Percentiles rank a stretch among this genome's conserved stretches.
Conservation (phyloP, 2,113 vertebrate genomes). For the Grus americana region DNA sequence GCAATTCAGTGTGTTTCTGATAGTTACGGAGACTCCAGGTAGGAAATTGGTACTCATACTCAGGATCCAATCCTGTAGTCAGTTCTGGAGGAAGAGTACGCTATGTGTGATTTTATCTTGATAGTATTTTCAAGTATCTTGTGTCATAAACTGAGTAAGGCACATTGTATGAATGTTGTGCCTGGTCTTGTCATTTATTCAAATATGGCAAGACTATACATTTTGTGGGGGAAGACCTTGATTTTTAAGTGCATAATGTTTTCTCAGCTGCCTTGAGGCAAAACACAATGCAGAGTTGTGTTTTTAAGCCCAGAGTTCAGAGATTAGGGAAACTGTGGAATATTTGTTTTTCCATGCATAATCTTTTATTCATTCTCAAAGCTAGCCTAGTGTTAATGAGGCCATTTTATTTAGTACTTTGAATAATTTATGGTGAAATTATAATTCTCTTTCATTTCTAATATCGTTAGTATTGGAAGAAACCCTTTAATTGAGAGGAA, state of each 20-base stretch:
- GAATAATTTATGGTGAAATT: constrained; percentile 22
- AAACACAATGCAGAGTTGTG: neutral
- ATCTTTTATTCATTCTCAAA: constrained; percentile 1
- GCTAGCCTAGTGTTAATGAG: constrained; percentile 10
- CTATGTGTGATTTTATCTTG: neutral
- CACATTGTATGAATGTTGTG: neutral
- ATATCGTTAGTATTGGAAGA: neutral
- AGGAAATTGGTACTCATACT: neutral
- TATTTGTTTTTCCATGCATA: neutral
- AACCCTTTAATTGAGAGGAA: neutral
- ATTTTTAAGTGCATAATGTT: neutral
- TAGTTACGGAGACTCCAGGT: neutral
- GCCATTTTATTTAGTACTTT: constrained; percentile 16
- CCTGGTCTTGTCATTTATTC: neutral
- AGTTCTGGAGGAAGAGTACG: neutral
- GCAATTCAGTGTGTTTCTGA: neutral
- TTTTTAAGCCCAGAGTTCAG: neutral
- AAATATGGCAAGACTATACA: neutral
- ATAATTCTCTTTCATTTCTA: constrained; percentile 9
- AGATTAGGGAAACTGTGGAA: neutral
- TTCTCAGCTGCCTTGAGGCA: neutral
- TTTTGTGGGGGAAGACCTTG: neutral
- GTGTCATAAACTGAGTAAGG: neutral
- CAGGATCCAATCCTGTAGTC: neutral
- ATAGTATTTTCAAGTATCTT: neutral